Evolutionary conservation across 2,888 invertebrate species (phyloP), one percentile per base, ranked within the genome.

Genomic region (Carcina quercana): DNA sequence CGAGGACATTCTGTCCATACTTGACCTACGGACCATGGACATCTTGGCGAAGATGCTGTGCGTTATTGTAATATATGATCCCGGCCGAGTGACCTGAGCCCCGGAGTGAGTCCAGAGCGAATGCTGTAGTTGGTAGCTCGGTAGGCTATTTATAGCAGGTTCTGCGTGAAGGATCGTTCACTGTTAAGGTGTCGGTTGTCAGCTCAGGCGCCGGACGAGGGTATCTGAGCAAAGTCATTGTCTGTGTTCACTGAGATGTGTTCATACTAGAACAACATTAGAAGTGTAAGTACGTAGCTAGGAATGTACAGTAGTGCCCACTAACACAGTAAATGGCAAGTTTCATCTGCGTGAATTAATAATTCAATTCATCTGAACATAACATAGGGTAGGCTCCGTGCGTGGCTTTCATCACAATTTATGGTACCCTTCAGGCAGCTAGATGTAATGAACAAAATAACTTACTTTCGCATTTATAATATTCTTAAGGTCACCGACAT

Each of bases 1-100:
- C 36, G 75, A 76, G 47, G 84, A 82, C 84, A 83, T 83, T 46
- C 82, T 74, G 64, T 84, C 84, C 73, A 80, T 79, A 49, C 74
- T 79, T 44, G 80, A 75, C 54, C 75, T 65, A 51, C 73, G 62
- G 36, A 73, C 75, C 69, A 73, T 72, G 50, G 75, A 61, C 73
- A 74, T 75, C 38, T 59, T 68, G 53, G 50, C 45, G 50, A 45
- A 47, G 35, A 49, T 43, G 40, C 19, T 10, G 36, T 48, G 46
- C 32, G 46, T 48, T 40, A 47, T 40, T 32, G 41, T 35, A 41
- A 43, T 34, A 44, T 42, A 42, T 37, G 35, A 45, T 61, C 60
- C 62, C 47, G 34, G 44, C 49, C 59, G 66, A 70, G 68, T 53
- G 53, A 56, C 67, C 71, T 69, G 56, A 62, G 71, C 76, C 71